Conservation (phyloP, 2,797 vertebrate genomes). For the Phrynocephalus vlangalii region DNA sequence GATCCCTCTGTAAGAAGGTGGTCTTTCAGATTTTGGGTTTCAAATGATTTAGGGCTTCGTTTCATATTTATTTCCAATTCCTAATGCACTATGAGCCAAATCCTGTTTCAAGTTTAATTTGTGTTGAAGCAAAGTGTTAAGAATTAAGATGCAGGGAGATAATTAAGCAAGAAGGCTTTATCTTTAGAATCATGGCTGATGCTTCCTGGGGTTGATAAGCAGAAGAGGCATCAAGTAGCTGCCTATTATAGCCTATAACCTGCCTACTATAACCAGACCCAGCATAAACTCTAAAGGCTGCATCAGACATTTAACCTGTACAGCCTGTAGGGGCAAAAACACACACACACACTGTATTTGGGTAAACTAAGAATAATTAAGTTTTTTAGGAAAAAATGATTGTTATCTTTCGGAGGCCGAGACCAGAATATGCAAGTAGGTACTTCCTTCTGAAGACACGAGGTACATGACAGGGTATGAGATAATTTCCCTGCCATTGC, state of each 20-base stretch:
- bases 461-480: slow-evolving; percentile 41
- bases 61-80: background rate
- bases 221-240: background rate
- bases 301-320: slow-evolving; percentile 33
- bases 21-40: background rate
- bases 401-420: slow-evolving; percentile 45
- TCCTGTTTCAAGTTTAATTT: slow-evolving; percentile 33
- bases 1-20: no score
- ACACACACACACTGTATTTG: slow-evolving; percentile 40
- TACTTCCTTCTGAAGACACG: slow-evolving; percentile 59
- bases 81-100: background rate
- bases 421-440: slow-evolving; percentile 51
- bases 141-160: slow-evolving; percentile 19
- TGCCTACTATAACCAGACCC: background rate
- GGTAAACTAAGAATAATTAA: slow-evolving; percentile 62
- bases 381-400: slow-evolving; percentile 42
- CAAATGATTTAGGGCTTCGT: background rate
- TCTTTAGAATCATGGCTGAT: slow-evolving; percentile 12
- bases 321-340: slow-evolving; percentile 51
- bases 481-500: slow-evolving; percentile 51
- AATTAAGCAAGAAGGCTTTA: slow-evolving; percentile 23
- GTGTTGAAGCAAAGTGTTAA: slow-evolving; percentile 15
- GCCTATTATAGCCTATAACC: background rate
- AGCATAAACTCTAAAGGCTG: background rate
- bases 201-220: slow-evolving; percentile 13